Evolutionary conservation across 2,888 invertebrate species (phyloP).

Genomic region (Fragum whitleyi): DNA sequence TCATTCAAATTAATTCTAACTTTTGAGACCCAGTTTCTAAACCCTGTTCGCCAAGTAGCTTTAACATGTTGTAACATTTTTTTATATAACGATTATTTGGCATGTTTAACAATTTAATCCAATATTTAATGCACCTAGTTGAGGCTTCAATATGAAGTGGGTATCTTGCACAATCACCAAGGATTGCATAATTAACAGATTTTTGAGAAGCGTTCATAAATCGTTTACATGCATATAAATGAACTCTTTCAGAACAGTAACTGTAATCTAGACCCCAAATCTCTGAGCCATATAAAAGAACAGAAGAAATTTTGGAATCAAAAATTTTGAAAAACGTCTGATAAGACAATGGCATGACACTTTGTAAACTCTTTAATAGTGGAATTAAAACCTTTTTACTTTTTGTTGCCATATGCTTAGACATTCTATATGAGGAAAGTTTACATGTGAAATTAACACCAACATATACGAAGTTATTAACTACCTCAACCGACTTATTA

Average conservation of each 20-base stretch:
- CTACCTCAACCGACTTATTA: slow-evolving; percentile 20
- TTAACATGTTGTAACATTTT: slow-evolving; percentile 27
- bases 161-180: slow-evolving; percentile 39
- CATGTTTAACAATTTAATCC: slow-evolving; percentile 31
- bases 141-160: slow-evolving; percentile 28
- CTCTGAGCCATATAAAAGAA: slow-evolving; percentile 42
- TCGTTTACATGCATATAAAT: slow-evolving; percentile 37
- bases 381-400: slow-evolving; percentile 20
- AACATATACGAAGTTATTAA: slow-evolving; percentile 39
- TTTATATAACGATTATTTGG: slow-evolving; percentile 9
- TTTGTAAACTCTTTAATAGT: slow-evolving; percentile 12
- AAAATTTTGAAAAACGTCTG: slow-evolving; percentile 41
- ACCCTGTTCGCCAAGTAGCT: too few relatives aligned
- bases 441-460: slow-evolving; percentile 37
- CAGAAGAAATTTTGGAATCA: slow-evolving; percentile 40
- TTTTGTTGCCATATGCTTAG: slow-evolving; percentile 26
- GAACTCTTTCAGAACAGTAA: slow-evolving; percentile 33
- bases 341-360: slow-evolving; percentile 16
- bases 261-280: slow-evolving; percentile 38
- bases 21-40: slow-evolving; percentile 26
- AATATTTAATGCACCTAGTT: slow-evolving; percentile 42
- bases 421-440: slow-evolving; percentile 35
- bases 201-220: slow-evolving; percentile 8
- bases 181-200: slow-evolving; percentile 1
- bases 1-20: not conserved